Percentiles rank a stretch among this genome's conserved stretches.
These are phyloP conservation scores for Smithornis capensis DNA, from an alignment of 2,113 vertebrate species.

Conservation along the genomic window DNA sequence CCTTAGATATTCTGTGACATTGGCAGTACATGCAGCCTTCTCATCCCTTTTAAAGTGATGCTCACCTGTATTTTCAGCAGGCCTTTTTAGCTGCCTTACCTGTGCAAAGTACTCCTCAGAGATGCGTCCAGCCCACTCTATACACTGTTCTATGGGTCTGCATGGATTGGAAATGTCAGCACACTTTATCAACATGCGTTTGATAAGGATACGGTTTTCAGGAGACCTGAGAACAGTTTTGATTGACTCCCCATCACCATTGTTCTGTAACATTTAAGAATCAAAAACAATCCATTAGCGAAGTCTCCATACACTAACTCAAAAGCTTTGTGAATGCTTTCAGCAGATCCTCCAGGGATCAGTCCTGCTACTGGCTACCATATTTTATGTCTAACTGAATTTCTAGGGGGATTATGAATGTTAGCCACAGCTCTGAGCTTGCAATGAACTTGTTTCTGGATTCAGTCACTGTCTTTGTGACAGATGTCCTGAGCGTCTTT, in stretches of 20 bases:
- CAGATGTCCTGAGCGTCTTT: neutral
- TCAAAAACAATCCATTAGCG: slow-evolving; percentile 38
- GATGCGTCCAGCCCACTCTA: slow-evolving; percentile 96
- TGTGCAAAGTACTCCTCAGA: slow-evolving; percentile 98
- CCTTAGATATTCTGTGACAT: neutral
- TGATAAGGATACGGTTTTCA: slow-evolving; percentile 93
- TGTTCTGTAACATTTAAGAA: slow-evolving; percentile 67
- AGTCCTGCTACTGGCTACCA: neutral
- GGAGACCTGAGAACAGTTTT: slow-evolving; percentile 84
- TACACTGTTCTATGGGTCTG: slow-evolving; percentile 86
- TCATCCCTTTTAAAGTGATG: neutral
- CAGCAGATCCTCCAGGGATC: neutral
- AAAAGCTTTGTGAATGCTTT: neutral
- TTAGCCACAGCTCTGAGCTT: neutral
- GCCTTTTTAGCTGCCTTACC: slow-evolving; percentile 66
- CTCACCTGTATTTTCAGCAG: neutral
- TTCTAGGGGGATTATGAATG: neutral
- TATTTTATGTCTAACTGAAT: neutral
- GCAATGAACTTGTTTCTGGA: neutral
- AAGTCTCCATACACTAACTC: neutral
- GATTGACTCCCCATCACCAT: slow-evolving; percentile 79
- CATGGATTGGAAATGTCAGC: slow-evolving; percentile 97
- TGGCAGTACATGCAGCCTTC: neutral
- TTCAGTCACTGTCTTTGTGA: neutral
- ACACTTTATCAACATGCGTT: slow-evolving; percentile 97